Conservation (phyloP, 2,888 invertebrate species). For the Trichogramma evanescens region DNA sequence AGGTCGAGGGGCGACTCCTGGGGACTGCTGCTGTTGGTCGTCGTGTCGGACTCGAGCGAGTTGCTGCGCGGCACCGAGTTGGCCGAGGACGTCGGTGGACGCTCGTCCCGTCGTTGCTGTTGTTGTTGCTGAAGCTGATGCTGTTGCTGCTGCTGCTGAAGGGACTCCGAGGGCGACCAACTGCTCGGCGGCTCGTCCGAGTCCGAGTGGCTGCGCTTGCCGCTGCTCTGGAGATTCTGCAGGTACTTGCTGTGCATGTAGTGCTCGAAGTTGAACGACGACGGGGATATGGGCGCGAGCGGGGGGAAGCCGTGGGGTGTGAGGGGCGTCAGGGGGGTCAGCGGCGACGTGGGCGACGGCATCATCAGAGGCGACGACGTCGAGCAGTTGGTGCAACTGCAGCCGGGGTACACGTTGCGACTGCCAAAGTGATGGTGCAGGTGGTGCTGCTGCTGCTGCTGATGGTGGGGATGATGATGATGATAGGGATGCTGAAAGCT, state of each 20-base stretch:
- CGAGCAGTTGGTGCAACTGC: constrained; percentile 34
- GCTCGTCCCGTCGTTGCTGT: neutral
- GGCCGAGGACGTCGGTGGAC: constrained; percentile 5
- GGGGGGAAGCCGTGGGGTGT: constrained; percentile 49
- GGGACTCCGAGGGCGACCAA: constrained; percentile 32
- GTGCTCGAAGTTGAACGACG: constrained; percentile 57
- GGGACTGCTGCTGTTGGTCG: constrained; percentile 47
- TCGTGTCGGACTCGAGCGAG: constrained; percentile 50
- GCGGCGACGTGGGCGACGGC: constrained; percentile 53
- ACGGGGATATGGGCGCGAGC: constrained; percentile 51
- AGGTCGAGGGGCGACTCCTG: constrained; percentile 82
- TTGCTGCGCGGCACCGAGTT: constrained; percentile 36
- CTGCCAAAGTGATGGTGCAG: constrained; percentile 23
- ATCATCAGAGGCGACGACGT: constrained; percentile 38
- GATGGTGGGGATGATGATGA: constrained; percentile 20
- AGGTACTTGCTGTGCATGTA: constrained; percentile 61
- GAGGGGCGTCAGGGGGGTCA: constrained; percentile 46
- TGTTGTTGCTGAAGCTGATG: neutral
- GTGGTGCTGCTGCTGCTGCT: constrained; percentile 31
- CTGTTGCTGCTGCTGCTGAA: neutral
- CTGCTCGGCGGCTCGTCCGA: constrained; percentile 55
- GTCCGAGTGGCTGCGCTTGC: constrained; percentile 56
- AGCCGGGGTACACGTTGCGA: constrained; percentile 35
- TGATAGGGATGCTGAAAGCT: constrained; percentile 7
- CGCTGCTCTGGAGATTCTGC: constrained; percentile 52